Conservation (phyloP, 2,113 vertebrate genomes). For the Micronycteris hirsuta region DNA sequence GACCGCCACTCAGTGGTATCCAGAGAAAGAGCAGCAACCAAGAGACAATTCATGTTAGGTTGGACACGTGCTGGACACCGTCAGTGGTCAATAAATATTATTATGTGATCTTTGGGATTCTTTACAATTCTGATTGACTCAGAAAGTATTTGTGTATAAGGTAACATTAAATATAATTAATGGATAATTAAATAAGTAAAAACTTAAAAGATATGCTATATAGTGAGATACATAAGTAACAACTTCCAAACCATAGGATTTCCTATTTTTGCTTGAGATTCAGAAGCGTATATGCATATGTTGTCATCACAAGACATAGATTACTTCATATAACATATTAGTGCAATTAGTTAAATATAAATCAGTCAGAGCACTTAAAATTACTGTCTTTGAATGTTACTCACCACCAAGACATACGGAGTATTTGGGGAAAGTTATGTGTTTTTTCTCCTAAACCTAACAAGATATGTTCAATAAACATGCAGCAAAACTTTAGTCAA, state of each 20-base stretch:
- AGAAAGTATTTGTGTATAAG: background rate
- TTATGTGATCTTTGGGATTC: background rate
- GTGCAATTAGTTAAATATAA: background rate
- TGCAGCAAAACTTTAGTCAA: background rate
- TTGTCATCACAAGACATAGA: background rate
- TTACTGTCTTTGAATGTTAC: background rate
- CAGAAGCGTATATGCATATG: background rate
- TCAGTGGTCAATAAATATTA: background rate
- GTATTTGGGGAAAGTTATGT: background rate
- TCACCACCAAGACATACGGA: background rate
- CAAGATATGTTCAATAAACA: slow-evolving; percentile 23
- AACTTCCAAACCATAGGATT: background rate
- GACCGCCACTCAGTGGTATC: background rate
- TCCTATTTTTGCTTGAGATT: background rate
- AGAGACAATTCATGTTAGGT: background rate
- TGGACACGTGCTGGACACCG: background rate
- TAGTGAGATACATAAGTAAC: background rate
- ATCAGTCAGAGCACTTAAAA: background rate
- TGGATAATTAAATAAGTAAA: background rate
- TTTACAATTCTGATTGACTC: background rate
- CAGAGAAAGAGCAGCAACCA: background rate
- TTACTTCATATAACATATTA: background rate
- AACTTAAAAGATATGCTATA: background rate
- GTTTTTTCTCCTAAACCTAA: slow-evolving; percentile 25
- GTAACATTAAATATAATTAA: background rate